A percentile compares a stretch with the other conserved stretches of the same genome.
phyloP scores from a whole-genome alignment of 2,113 vertebrate species.

The Heterocephalus glaber region DNA sequence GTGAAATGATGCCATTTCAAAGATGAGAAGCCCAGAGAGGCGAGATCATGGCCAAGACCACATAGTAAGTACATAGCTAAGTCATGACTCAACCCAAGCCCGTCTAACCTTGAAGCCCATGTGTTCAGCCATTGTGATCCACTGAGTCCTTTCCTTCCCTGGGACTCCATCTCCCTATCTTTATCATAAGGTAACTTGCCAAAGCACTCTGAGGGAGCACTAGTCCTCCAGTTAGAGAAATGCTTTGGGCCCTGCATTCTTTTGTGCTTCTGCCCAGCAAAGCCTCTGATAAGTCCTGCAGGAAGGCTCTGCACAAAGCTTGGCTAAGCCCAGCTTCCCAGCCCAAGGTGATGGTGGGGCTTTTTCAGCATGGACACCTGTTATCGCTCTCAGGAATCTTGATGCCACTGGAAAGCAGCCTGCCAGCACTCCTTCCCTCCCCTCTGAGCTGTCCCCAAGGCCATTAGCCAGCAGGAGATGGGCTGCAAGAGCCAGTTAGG shows the following conservation, averaged over 20 bases:
- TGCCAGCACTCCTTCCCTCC: background rate
- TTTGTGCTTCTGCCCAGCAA: background rate
- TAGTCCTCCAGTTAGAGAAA: background rate
- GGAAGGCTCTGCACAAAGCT: background rate
- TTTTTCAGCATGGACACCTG: background rate
- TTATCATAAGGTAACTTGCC: background rate
- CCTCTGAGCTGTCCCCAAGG: slow-evolving; percentile 40
- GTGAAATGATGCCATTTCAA: background rate
- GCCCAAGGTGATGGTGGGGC: fast-evolving
- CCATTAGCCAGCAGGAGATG: slow-evolving; percentile 40
- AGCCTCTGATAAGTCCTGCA: slow-evolving; percentile 17
- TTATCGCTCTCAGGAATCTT: background rate
- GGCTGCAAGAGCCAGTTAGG: background rate
- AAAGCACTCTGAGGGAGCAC: background rate
- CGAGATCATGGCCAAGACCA: background rate
- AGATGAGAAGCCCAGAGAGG: background rate
- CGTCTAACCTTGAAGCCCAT: background rate
- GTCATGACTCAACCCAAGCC: background rate
- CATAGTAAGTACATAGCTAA: background rate
- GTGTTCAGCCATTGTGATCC: background rate
- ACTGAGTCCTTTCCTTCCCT: background rate
- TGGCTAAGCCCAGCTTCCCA: background rate
- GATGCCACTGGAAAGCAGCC: background rate
- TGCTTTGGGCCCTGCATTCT: background rate
- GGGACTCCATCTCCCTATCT: background rate